These are phyloP conservation scores for Clarias batrachus DNA, from an alignment of 2,113 vertebrate species.

Conservation along the genomic window DNA sequence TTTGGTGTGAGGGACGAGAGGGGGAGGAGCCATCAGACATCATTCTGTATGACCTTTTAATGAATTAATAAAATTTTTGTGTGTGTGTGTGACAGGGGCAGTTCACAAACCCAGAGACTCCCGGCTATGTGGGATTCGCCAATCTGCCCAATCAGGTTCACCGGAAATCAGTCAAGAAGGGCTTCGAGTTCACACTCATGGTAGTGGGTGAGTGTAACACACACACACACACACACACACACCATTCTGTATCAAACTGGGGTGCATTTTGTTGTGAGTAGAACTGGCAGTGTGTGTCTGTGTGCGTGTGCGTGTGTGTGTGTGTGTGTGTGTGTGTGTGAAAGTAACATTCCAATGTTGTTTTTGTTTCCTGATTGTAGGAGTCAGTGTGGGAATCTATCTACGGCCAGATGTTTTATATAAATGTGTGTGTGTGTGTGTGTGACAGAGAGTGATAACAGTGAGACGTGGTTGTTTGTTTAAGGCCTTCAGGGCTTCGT, in stretches of 20 bases:
- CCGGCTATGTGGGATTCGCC: conserved; percentile 96
- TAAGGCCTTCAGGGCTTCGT: neutral
- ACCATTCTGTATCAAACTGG: neutral
- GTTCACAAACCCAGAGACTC: conserved; percentile 94
- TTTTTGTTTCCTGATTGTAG: conserved; percentile 30
- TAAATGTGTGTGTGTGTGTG: conserved; percentile 1
- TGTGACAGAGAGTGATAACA: neutral
- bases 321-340: neutral
- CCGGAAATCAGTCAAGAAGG: conserved; percentile 97
- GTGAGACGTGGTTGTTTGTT: neutral
- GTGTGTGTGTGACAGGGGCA: conserved; percentile 74
- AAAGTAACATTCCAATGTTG: conserved; percentile 1
- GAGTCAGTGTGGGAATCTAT: conserved; percentile 45
- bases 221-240: conserved; percentile 1
- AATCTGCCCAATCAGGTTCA: conserved; percentile 99
- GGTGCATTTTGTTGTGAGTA: neutral
- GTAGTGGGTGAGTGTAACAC: conserved; percentile 92
- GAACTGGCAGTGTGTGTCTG: no score
- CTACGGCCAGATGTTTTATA: neutral
- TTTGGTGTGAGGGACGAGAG: no score
- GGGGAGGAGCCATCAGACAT: no score
- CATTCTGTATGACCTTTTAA: no score
- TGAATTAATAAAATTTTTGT: neutral
- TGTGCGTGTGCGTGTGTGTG: neutral
- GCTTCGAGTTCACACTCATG: conserved; percentile 98